Evolutionary conservation across 2,797 vertebrate species (phyloP).

Genomic region (Morelia viridis): DNA sequence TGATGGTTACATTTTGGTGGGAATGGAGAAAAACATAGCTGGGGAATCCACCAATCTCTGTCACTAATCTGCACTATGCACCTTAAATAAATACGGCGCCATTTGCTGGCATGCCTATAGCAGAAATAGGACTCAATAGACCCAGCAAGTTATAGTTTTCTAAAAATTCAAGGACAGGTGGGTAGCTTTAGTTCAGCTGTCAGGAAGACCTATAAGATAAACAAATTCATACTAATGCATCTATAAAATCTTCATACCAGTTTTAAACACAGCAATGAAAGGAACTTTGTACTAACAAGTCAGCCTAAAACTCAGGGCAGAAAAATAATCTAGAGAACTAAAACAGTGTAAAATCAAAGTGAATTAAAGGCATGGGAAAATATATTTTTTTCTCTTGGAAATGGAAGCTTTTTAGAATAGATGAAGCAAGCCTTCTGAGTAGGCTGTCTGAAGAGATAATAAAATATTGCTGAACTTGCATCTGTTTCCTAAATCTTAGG

Average conservation of each 20-base stretch:
- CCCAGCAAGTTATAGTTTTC: background rate
- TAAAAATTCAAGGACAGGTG: background rate
- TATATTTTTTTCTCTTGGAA: background rate
- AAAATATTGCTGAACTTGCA: background rate
- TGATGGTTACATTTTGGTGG: background rate
- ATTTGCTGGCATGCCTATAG: background rate
- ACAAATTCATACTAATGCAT: background rate
- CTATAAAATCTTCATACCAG: background rate
- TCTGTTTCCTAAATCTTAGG: background rate
- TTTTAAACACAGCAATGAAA: background rate
- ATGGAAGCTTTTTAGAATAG: background rate
- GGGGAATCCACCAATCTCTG: background rate
- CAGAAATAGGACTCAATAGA: background rate
- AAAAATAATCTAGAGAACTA: background rate
- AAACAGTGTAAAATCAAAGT: background rate
- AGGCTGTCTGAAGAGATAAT: background rate
- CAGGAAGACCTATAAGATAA: background rate
- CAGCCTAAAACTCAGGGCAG: background rate
- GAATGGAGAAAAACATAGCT: background rate
- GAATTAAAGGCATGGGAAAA: background rate
- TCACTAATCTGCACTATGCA: background rate
- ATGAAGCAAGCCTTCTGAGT: background rate
- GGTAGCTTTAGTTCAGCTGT: background rate
- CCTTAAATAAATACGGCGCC: background rate
- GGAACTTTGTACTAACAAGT: background rate